Evolutionary conservation across 2,113 vertebrate genomes (phyloP), one percentile per base, ranked within the genome.

Genomic region (Chaetura pelagica): DNA sequence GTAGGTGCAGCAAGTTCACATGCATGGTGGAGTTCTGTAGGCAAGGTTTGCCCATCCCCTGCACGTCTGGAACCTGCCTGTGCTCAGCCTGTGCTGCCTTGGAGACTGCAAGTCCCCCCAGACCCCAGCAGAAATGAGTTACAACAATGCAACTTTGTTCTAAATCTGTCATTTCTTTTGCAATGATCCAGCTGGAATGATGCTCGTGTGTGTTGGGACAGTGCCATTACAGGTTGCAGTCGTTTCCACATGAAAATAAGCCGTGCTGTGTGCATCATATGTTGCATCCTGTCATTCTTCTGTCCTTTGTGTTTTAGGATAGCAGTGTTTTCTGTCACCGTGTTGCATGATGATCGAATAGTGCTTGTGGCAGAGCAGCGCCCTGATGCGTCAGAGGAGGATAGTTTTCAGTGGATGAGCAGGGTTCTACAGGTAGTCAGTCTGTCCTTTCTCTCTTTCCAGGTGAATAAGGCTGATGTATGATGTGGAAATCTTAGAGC

Each of bases 341-440:
- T 99, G 74, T 97, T 99, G 44, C 99, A 98, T 15, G 99, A 99
- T 9, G 99, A 99, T 95, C 98, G 99, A 73, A 99, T 99, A 4
- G 98, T 99, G 54, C 98, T 99, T 30, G 99, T 99, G 94, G 99
- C 99, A 3, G 99, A 99, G 95, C 99, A 99, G 97, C 98, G 99
- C 84, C 99, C 99, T 1, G 99, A 99, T 1, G 98, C 99, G 2
- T 99, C 99, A 1, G 99, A 99, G 97, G 99, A 99, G 94, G 99
- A 99, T 98, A 99, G 99, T 97, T 99, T 99, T 96, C 99, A 99
- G 97, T 99, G 99, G 99, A 99, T 99, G 99, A 99, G 99, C 95
- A 98, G 99, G 6, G 99, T 99, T 74, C 98, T 99, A 52, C 99
- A 99, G 99, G 99, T 99, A 96, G 93, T 84, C 82, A 94, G 74